Base-by-base conservation (phyloP, 2,888 invertebrate genomes). In the Agrotis segetum region DNA sequence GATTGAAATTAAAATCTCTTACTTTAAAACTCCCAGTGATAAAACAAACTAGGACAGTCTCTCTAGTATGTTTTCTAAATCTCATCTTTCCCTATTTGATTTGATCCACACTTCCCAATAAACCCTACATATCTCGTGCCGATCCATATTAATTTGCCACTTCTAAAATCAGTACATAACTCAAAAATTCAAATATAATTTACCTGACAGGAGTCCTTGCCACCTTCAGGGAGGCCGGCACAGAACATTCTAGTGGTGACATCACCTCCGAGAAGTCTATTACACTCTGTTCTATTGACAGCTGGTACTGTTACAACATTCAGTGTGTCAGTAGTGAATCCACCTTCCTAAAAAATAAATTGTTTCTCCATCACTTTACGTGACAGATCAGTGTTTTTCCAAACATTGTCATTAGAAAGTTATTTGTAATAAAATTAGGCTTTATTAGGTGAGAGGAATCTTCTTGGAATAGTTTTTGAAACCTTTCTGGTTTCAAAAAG, bases 141-240 rank as follows among this genome's bases (percentile, higher is more conserved):
- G 11, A 55, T 53, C 17, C 14, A 17, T 24, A 11, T 4, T 0
- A 6, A 6, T 34, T 34, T 34, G 34, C 7, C 7, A 5, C 34
- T 34, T 34, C 34, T 34, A 5, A 29, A 29, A 29, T 29, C 29
- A 29, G 3, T 29, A 29, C 34, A 7, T 34, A 34, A 0, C 7
- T 34, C 6, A 6, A 9, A 40, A 40, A 40, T 40, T 9, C 24
- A 9, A 7, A 5, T 34, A 50, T 34, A 49, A 24, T 40, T 67
- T 68, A 95, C 96, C 93, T 95, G 95, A 71, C 95, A 96, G 17
- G 94, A 91, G 82, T 96, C 95, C 77, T 93, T 93, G n/a, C 94
- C 95, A 0, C 94, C 95, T 81, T 89, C 87, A 11, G 91, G 86
- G 0, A 88, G 71, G 0, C 94, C 95, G 1, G 95, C 96, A 76